These are phyloP conservation scores for Branchellion lobata DNA, from an alignment of 2,888 invertebrate species.

Conservation along the genomic window DNA sequence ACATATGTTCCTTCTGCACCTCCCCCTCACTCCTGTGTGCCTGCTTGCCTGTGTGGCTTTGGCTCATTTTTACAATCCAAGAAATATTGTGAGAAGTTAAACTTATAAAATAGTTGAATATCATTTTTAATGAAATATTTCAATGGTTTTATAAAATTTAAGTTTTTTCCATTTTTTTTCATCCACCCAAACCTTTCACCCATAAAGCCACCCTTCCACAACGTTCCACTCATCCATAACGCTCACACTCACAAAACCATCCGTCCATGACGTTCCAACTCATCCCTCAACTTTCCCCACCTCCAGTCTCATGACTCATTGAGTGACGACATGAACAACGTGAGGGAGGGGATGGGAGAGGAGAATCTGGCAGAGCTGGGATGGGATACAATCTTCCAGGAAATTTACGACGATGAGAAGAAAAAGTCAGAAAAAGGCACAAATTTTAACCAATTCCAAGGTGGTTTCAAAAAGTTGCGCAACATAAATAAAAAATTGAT, in stretches of 20 bases:
- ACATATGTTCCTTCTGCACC: too few species aligned
- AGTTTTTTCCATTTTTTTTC: too few species aligned
- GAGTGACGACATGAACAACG: not conserved
- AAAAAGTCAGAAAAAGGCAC: constrained; percentile 14
- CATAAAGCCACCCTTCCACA: not conserved
- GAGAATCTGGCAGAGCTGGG: not conserved
- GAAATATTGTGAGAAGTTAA: not conserved
- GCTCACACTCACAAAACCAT: too few species aligned
- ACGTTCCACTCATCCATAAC: too few species aligned
- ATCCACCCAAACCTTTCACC: constrained; percentile 1
- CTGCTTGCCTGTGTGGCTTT: too few species aligned
- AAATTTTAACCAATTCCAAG: not conserved
- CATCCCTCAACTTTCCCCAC: not conserved
- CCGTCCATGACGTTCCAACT: too few species aligned
- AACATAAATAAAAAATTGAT: not conserved
- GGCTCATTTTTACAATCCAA: not conserved
- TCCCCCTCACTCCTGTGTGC: too few species aligned
- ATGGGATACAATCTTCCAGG: constrained; percentile 8
- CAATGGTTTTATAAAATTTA: too few species aligned
- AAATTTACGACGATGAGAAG: constrained; percentile 42
- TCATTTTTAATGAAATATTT: too few species aligned
- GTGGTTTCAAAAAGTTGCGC: not conserved
- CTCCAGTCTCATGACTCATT: not conserved
- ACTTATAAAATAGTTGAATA: too few species aligned
- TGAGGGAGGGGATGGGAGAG: not conserved